A percentile compares a stretch with the other conserved stretches of the same genome.
Conservation (phyloP, 2,113 vertebrate species). For the Catharus minimus region DNA sequence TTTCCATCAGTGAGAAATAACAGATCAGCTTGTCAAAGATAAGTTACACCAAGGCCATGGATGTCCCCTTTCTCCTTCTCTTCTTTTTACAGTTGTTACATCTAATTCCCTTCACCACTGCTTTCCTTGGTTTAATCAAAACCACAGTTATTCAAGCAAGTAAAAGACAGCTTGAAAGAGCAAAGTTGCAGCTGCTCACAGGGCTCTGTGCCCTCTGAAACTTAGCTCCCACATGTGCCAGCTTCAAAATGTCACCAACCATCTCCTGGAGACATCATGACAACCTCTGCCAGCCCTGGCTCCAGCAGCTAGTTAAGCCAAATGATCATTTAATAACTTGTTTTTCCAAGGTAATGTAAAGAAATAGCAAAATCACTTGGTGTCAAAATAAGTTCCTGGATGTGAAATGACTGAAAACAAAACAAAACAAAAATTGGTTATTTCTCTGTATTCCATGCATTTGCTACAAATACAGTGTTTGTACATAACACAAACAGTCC, state of each 20-base stretch:
- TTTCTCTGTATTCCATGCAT: not conserved
- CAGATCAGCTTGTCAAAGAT: not conserved
- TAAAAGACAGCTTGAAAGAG: conserved; percentile 6
- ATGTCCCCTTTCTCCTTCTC: conserved; percentile 26
- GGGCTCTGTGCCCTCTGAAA: not conserved
- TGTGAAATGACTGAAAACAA: not conserved
- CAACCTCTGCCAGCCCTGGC: not conserved
- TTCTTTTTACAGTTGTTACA: conserved; percentile 8
- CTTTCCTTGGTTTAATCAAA: not conserved
- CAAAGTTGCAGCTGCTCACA: not conserved
- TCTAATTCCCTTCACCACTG: not conserved
- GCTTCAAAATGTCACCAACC: not conserved
- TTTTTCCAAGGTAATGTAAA: not conserved
- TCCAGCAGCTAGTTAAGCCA: not conserved
- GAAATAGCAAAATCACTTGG: not conserved
- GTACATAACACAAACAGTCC: not conserved
- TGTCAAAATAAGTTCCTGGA: not conserved
- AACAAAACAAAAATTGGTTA: not conserved
- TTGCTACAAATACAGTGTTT: not conserved
- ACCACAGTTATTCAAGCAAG: not conserved
- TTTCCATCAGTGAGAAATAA: conserved; percentile 16
- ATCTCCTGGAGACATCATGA: not conserved
- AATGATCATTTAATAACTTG: not conserved
- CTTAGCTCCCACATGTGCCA: not conserved
- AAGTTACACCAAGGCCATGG: not conserved